Evolutionary conservation across 2,888 invertebrate species (phyloP), one percentile per base, ranked within the genome.

Genomic region (Polymixis lichenea): DNA sequence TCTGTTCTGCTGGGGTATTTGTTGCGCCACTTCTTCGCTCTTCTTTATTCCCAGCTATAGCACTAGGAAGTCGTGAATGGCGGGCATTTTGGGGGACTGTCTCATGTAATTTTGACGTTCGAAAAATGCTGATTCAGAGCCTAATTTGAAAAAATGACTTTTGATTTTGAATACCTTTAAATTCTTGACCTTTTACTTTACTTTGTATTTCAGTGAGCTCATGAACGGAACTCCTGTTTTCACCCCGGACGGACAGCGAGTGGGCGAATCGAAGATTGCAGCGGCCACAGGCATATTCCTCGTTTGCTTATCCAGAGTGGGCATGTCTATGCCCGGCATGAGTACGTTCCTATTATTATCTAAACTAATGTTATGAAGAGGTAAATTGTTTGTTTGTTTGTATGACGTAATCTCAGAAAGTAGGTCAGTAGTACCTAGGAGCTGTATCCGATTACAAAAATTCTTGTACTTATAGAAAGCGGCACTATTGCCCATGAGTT

Each of bases 281-380:
- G 99, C 99, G 1, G 96, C 97, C 78, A 97, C 97, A 74, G 99
- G 99, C 38, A 99, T 99, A 82, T 94, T 97, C 0, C 98, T 99
- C 86, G 99, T 99, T 11, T 98, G 98, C 74, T 90, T 99, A 6
- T 99, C 99, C 70, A 97, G 99, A 88, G 97, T 99, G 77, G 95
- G 97, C 73, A 99, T 99, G 99, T 99, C 99, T 0, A 93, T 98
- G 49, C 99, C 99, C 11, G 99, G 99, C 91, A 99, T 99, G 99
- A 82, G 78, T 82, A 71, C 22, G 80, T 82, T 43, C 32, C 38
- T 38, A 38, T 28, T 60, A 32, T 22, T 60, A 60, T 32, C 4
- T 58, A 32, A 32, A 32, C 22, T 22, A 60, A 66, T 17, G 9
- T 62, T 62, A 7, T 22, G 38, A 19, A 65, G 4, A 65, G 19